These are phyloP conservation scores for Phodopus roborovskii DNA, from an alignment of 2,113 vertebrate species.

Conservation along the genomic window DNA sequence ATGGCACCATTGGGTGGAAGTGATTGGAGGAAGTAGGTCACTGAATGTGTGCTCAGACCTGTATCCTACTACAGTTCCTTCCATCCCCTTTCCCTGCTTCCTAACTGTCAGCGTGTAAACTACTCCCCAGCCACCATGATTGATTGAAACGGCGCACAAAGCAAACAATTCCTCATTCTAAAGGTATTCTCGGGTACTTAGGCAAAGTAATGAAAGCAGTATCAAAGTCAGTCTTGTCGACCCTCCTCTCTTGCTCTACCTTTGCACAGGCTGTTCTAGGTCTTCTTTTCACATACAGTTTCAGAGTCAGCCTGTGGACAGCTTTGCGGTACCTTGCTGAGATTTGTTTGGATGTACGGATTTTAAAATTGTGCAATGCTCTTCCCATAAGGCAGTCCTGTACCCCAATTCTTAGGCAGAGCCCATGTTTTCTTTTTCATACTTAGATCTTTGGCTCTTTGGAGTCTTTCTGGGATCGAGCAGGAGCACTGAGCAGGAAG, in stretches of 20 bases:
- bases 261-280: not conserved
- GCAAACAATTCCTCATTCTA: not conserved
- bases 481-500: not conserved
- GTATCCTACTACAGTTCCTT: not conserved
- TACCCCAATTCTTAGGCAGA: not conserved
- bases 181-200: not conserved
- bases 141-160: not conserved
- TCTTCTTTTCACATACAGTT: not conserved
- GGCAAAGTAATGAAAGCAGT: not conserved
- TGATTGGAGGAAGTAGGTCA: not conserved
- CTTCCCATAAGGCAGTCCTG: not conserved
- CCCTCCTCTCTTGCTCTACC: not conserved
- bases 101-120: not conserved
- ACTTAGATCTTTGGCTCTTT: not conserved
- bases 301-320: not conserved
- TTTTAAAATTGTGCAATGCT: not conserved
- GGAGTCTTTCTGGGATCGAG: not conserved
- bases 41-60: not conserved
- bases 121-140: not conserved
- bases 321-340: not conserved
- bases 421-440: not conserved
- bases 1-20: not conserved
- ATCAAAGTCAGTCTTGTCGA: not conserved
- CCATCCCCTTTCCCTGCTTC: not conserved
- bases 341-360: not conserved